These are phyloP conservation scores for Hippopotamyrus pictus DNA, from an alignment of 2,797 vertebrate genomes.

Conservation along the genomic window DNA sequence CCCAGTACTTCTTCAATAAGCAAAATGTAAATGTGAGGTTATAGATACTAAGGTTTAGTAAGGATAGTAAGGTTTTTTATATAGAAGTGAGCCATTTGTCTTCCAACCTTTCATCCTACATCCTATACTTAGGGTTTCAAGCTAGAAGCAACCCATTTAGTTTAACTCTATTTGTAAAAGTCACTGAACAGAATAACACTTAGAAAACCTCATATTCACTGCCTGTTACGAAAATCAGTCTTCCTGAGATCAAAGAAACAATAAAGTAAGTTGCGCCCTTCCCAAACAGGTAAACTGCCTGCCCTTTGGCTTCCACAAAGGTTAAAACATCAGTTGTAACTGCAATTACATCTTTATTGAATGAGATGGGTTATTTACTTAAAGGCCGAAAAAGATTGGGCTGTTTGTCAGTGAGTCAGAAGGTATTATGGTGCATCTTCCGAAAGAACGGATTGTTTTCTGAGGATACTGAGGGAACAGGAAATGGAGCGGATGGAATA, in stretches of 20 bases:
- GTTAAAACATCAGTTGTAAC: neutral
- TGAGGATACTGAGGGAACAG: neutral
- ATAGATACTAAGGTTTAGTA: neutral
- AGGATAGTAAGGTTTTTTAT: no score
- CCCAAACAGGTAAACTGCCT: neutral
- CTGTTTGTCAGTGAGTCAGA: neutral
- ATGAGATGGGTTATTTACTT: neutral
- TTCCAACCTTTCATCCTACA: neutral
- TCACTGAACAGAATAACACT: neutral
- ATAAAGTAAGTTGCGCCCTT: neutral
- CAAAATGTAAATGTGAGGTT: neutral
- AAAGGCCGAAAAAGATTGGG: neutral
- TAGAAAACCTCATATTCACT: neutral
- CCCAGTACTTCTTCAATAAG: neutral
- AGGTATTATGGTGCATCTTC: neutral
- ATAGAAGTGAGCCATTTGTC: neutral
- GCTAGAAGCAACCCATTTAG: neutral
- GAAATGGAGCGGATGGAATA: conserved; percentile 13
- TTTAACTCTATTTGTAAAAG: neutral
- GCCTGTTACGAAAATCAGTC: neutral
- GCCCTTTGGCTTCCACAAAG: neutral
- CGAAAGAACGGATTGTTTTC: neutral
- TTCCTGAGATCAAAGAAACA: neutral
- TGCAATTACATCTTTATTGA: neutral
- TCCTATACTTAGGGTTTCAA: neutral